These are phyloP conservation scores for Drosophila pruinosa DNA, from an alignment of 1,140 invertebrate genomes.

Conservation along the genomic window DNA sequence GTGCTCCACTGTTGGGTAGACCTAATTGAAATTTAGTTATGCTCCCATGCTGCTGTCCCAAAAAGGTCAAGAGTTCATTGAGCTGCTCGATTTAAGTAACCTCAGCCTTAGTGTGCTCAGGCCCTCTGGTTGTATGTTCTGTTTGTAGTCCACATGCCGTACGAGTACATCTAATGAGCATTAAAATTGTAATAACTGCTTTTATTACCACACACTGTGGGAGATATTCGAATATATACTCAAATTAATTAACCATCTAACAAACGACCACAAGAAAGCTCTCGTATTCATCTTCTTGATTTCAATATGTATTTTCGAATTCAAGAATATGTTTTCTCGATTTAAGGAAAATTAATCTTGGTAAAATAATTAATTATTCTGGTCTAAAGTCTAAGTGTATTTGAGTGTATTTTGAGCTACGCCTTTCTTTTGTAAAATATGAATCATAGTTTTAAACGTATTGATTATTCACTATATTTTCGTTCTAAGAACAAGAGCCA, in stretches of 20 bases:
- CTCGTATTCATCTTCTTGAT: slow-evolving; percentile 3
- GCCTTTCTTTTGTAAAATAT: no score
- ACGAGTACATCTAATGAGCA: slow-evolving; percentile 20
- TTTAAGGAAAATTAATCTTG: no score
- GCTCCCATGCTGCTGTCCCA: neutral
- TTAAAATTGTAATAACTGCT: slow-evolving; percentile 31
- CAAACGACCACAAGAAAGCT: slow-evolving; percentile 1
- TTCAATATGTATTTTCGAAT: no score
- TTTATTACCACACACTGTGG: slow-evolving; percentile 2
- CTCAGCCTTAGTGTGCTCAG: neutral
- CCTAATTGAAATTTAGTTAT: slow-evolving; percentile 77
- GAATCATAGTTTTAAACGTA: no score
- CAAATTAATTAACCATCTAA: slow-evolving; percentile 23
- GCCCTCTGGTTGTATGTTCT: neutral
- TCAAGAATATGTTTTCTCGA: no score
- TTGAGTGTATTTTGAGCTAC: no score
- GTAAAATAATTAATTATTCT: no score
- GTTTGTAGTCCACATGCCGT: neutral
- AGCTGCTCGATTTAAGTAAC: slow-evolving; percentile 33
- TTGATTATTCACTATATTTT: no score
- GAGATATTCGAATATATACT: neutral
- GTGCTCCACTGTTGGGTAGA: neutral
- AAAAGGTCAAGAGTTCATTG: slow-evolving; percentile 35
- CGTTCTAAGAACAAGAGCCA: no score
- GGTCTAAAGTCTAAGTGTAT: no score